Percentiles rank a stretch among this genome's conserved stretches.
These are phyloP conservation scores for Cataglyphis cursor DNA, from an alignment of 2,888 invertebrate species.

Conservation along the genomic window DNA sequence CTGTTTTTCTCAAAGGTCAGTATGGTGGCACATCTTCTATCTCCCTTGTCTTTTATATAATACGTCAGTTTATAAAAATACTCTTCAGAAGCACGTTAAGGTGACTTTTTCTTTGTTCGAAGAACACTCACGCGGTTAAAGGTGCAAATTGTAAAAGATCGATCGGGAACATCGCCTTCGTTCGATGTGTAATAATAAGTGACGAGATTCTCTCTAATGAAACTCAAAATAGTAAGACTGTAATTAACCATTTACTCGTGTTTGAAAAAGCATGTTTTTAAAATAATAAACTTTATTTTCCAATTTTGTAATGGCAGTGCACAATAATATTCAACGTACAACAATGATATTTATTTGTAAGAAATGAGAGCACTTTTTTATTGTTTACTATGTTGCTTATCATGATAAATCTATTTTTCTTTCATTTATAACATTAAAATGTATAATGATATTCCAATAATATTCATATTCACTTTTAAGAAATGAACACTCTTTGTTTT, in stretches of 20 bases:
- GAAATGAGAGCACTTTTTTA: not conserved
- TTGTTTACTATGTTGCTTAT: not conserved
- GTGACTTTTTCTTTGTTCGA: conserved; percentile 33
- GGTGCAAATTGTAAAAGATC: conserved; percentile 24
- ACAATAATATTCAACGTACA: not conserved
- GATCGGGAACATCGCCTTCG: conserved; percentile 13
- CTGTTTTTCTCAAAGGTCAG: conserved; percentile 48
- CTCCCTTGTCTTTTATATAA: conserved; percentile 42
- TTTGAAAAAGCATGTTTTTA: not conserved
- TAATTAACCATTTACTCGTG: not conserved
- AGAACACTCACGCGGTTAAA: conserved; percentile 8
- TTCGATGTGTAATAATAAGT: not conserved
- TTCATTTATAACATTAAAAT: not conserved
- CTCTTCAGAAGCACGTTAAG: conserved; percentile 6
- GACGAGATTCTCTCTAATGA: not conserved
- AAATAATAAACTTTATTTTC: not conserved
- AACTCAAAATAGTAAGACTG: not conserved
- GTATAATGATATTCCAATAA: not conserved
- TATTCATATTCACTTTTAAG: not conserved
- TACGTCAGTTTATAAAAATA: conserved; percentile 54
- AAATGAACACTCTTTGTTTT: not conserved
- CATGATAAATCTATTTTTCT: not conserved
- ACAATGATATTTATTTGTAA: conserved; percentile 2
- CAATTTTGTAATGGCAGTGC: not conserved
- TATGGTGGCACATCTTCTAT: not conserved